phyloP scores from a whole-genome alignment of 2,113 vertebrate species.

The Nannospalax galili region DNA sequence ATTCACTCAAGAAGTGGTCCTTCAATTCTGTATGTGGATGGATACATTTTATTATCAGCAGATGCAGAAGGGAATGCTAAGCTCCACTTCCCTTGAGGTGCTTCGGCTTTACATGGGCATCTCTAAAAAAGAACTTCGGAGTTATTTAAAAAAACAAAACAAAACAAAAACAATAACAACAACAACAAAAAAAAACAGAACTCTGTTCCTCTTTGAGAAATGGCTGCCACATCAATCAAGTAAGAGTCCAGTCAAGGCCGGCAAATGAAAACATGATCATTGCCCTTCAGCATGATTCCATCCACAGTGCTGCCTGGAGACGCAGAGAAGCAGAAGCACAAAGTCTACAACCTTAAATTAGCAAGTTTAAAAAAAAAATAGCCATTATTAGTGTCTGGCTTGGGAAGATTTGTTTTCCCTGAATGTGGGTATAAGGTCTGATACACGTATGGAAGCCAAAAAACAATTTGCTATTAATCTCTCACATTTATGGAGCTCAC shows the following conservation, averaged over 20 bases:
- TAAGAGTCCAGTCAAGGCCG: neutral
- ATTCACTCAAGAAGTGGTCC: neutral
- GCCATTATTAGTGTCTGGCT: neutral
- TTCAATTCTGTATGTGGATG: neutral
- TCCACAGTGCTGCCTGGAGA: no score
- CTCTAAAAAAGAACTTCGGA: neutral
- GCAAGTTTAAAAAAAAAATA: neutral
- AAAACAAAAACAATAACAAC: no score
- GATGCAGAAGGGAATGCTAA: neutral
- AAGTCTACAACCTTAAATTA: neutral
- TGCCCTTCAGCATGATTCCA: slow-evolving; percentile 28
- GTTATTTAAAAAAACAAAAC: neutral
- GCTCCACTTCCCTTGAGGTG: neutral
- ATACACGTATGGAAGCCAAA: neutral
- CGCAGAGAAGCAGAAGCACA: neutral
- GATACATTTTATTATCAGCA: neutral
- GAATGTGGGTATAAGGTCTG: neutral
- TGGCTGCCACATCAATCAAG: neutral
- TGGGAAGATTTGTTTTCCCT: neutral
- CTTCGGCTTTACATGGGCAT: slow-evolving; percentile 9
- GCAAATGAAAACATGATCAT: slow-evolving; percentile 20
- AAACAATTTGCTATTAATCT: neutral
- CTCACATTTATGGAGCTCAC: neutral
- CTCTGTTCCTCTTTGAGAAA: neutral
- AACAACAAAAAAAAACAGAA: no score